Evolutionary conservation across 2,888 invertebrate genomes (phyloP).

Genomic region (Apocheima hispidaria): DNA sequence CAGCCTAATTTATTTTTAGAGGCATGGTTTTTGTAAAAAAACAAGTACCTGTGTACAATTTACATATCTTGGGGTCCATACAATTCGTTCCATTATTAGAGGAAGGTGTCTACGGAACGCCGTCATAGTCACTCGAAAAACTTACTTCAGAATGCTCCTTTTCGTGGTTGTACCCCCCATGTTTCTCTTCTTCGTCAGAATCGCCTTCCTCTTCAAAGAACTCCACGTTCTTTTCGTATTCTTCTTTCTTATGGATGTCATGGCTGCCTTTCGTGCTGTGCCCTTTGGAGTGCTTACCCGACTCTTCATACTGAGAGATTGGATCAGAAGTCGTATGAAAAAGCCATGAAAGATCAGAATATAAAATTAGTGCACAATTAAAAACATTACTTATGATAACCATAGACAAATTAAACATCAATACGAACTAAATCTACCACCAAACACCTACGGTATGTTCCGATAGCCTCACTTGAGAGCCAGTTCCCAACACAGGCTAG

Average conservation of each 20-base stretch:
- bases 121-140: too few species aligned
- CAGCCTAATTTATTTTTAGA: too few species aligned
- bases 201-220: constrained; percentile 92
- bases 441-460: too few species aligned
- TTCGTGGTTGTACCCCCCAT: constrained; percentile 87
- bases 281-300: constrained; percentile 90
- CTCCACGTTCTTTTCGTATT: constrained; percentile 91
- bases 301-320: constrained; percentile 83
- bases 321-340: constrained; percentile 13
- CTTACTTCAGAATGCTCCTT: constrained; percentile 72
- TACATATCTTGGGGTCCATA: too few species aligned
- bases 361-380: not conserved
- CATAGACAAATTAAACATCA: not conserved
- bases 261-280: constrained; percentile 92
- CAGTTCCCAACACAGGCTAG: too few species aligned
- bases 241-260: constrained; percentile 91
- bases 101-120: too few species aligned
- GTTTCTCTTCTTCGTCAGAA: constrained; percentile 88
- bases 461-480: too few species aligned
- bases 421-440: too few species aligned
- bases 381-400: not conserved
- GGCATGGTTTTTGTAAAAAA: too few species aligned
- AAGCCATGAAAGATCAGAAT: not conserved
- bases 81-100: too few species aligned
- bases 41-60: too few species aligned